These are phyloP conservation scores for Pseudomyrmex dendroicus DNA, from an alignment of 1,140 invertebrate species.

Conservation along the genomic window DNA sequence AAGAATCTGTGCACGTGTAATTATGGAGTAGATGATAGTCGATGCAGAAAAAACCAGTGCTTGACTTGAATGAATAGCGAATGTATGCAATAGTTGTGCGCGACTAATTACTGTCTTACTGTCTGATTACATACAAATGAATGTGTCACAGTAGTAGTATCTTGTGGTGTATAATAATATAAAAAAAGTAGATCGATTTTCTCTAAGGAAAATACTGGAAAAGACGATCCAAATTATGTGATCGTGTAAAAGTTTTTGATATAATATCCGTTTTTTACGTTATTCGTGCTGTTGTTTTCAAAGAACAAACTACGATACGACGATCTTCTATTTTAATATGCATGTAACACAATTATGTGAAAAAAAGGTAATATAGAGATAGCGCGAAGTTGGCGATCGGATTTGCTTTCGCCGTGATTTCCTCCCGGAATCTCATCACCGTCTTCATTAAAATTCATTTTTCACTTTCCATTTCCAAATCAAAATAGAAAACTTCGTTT, in stretches of 20 bases:
- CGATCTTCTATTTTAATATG: background rate
- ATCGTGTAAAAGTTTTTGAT: background rate
- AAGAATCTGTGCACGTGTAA: conserved; percentile 30
- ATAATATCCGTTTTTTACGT: background rate
- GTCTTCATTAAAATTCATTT: conserved; percentile 54
- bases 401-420: conserved; percentile 27
- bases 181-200: too few species aligned
- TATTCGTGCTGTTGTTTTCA: background rate
- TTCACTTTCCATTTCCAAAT: conserved; percentile 46
- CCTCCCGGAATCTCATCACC: conserved; percentile 24
- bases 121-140: background rate
- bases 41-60: too few species aligned
- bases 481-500: conserved; percentile 28
- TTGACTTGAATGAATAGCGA: conserved; percentile 2
- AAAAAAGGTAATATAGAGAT: conserved; percentile 19
- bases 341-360: conserved; percentile 8
- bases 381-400: conserved; percentile 1
- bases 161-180: too few species aligned
- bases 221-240: too few species aligned
- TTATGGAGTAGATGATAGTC: background rate
- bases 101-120: background rate
- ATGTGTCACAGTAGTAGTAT: too few species aligned
- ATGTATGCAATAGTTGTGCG: background rate
- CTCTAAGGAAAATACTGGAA: too few species aligned
- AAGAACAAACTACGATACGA: background rate